Base-by-base conservation (phyloP, 2,888 invertebrate genomes). In the Thera obeliscata region DNA sequence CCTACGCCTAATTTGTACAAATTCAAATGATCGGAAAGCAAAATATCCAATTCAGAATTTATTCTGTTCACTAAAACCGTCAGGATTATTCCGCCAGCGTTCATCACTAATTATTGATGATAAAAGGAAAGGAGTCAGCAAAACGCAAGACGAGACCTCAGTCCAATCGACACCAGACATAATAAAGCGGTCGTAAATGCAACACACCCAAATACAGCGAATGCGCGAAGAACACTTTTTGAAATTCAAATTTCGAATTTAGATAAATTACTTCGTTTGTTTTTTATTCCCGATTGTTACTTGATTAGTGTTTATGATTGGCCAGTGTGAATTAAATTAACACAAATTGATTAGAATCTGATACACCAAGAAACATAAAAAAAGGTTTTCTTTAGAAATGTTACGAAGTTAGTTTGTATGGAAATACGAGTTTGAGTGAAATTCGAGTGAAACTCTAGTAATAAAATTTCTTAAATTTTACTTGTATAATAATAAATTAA, bases 81-180 rank as follows among this genome's bases (percentile, higher is more conserved):
- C 75, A 71, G 77, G 76, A 76, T 77, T 78, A 75, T 81, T 76
- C 78, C 73, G 71, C 62, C 64, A 72, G 56, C 68, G 59, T 49
- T 65, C 72, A 52, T 85, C 87, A 88, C 88, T 84, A 85, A 88
- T 86, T 85, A 88, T 89, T 87, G 82, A 87, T 88, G 84, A 83
- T 81, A 78, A 81, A 77, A 79, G 72, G 80, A 79, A 82, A 78
- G 72, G 73, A 70, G 74, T 68, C 72, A 68, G 71, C 76, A 78
- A 78, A 80, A 82, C 73, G 78, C 74, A 35, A 50, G 52, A 58
- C 56, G 57, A 74, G 67, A 66, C 73, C 67, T 77, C 72, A 61
- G 74, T 73, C 78, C 85, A 89, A 88, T 89, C 86, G 86, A 89
- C 88, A 88, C 88, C 85, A 83, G 61, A 66, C 66, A 82, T 88